Conservation (phyloP, 2,888 invertebrate genomes). For the Mechanitis messenoides region DNA sequence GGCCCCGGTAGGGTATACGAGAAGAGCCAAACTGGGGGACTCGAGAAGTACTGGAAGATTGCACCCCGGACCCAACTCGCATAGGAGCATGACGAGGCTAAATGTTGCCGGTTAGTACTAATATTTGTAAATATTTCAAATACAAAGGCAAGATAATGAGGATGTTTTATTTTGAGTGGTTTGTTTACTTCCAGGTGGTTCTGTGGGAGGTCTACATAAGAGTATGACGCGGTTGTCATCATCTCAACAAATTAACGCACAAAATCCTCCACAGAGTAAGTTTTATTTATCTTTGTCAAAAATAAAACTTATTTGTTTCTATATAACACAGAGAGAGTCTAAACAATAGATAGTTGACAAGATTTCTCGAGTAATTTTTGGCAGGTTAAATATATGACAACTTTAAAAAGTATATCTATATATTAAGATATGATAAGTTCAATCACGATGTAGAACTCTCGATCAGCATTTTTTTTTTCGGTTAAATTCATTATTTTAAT, state of each 20-base stretch:
- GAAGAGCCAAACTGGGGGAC: conserved; percentile 82
- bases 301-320: too few relatives aligned
- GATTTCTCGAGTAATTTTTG: too few relatives aligned
- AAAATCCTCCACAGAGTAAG: conserved; percentile 34
- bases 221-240: conserved; percentile 89
- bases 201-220: conserved; percentile 86
- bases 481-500: too few relatives aligned
- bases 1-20: conserved; percentile 65
- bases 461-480: too few relatives aligned
- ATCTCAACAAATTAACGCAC: conserved; percentile 84
- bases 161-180: not conserved
- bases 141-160: too few relatives aligned
- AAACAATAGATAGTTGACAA: too few relatives aligned
- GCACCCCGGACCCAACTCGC: conserved; percentile 83
- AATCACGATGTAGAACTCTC: too few relatives aligned
- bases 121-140: not conserved
- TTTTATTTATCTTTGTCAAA: too few relatives aligned
- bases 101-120: conserved; percentile 78
- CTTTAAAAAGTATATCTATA: too few relatives aligned
- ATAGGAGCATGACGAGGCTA: conserved; percentile 86
- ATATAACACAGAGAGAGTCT: too few relatives aligned
- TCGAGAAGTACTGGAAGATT: conserved; percentile 85
- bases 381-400: too few relatives aligned
- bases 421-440: too few relatives aligned
- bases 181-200: conserved; percentile 71